Evolutionary conservation across 2,888 invertebrate species (phyloP), one percentile per base, ranked within the genome.

Genomic region (Vanessa cardui): DNA sequence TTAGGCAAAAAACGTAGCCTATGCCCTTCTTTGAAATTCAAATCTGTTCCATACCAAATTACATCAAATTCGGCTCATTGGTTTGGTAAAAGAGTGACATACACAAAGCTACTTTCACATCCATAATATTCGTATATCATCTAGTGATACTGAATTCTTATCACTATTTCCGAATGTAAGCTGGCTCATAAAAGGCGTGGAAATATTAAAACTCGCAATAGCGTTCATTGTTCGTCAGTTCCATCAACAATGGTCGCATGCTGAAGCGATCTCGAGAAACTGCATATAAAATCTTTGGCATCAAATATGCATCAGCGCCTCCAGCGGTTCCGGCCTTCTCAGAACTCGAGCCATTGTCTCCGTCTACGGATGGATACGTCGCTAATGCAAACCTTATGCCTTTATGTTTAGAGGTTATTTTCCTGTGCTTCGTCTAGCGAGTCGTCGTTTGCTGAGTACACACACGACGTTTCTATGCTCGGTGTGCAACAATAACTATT

Each of bases 251-350:
- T 45, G 50, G 50, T 20, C 9, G 26, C n/a, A n/a, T 16, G 47
- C 18, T 60, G 31, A 47, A 26, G 46, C 60, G 31, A n/a, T 47
- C 47, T 47, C 26, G 26, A 60, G 31, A 47, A 62, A 62, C 44
- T 62, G 49, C 45, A 62, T 58, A 31, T 21, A 50, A 58, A 60
- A 31, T 26, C 61, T 12, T 54, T 26, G 16, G 33, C 60, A 64
- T 68, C 44, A 60, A 64, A 60, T 68, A 64, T 68, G 64, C 68
- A 68, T 59, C 59, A 60, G 52, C 20, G 31, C 47, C 45, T 44
- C 46, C 60, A 46, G 59, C 60, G 64, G 64, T 64, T 68, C 68
- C 64, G 60, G 64, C 60, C 46, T 56, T 49, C 64, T 18, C n/a
- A 45, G 64, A 56, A 49, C 52, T 39, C 20, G 44, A 21, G 2